Conservation (phyloP, 2,888 invertebrate genomes). For the Biston stratarius region DNA sequence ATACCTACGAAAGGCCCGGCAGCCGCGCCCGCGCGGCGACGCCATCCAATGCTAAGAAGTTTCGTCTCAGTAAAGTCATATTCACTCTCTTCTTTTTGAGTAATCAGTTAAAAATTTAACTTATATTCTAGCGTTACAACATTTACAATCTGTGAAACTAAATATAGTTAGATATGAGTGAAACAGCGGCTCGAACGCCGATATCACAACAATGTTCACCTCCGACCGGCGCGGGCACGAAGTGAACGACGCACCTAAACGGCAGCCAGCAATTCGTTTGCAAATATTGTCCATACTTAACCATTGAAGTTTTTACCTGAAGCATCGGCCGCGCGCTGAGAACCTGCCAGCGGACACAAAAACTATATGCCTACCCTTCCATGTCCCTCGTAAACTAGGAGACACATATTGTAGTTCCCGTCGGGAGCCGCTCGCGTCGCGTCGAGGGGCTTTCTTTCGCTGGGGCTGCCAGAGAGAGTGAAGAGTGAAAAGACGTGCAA, state of each 20-base stretch:
- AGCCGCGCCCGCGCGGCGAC: too few species aligned
- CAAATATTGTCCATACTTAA: constrained; percentile 21
- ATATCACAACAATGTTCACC: too few species aligned
- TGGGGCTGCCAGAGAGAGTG: constrained; percentile 5
- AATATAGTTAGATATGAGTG: too few species aligned
- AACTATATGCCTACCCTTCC: constrained; percentile 18
- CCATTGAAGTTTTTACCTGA: constrained; percentile 18
- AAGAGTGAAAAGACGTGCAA: too few species aligned
- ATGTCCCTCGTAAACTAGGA: constrained; percentile 13
- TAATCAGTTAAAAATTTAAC: too few species aligned
- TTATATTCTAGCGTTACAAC: too few species aligned
- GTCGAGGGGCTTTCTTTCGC: constrained; percentile 11
- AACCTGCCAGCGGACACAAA: constrained; percentile 17
- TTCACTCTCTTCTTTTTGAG: too few species aligned
- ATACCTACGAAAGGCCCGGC: too few species aligned
- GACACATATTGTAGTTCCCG: constrained; percentile 20
- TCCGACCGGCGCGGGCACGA: neutral
- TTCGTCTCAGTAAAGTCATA: too few species aligned
- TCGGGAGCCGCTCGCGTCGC: constrained; percentile 3
- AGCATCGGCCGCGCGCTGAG: constrained; percentile 12
- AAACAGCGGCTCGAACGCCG: too few species aligned
- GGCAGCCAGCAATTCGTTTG: constrained; percentile 15
- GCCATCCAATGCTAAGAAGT: too few species aligned
- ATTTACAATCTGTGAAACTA: too few species aligned
- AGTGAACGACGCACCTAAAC: constrained; percentile 11